Conservation (phyloP, 2,888 invertebrate species). For the Pollenia labialis region DNA sequence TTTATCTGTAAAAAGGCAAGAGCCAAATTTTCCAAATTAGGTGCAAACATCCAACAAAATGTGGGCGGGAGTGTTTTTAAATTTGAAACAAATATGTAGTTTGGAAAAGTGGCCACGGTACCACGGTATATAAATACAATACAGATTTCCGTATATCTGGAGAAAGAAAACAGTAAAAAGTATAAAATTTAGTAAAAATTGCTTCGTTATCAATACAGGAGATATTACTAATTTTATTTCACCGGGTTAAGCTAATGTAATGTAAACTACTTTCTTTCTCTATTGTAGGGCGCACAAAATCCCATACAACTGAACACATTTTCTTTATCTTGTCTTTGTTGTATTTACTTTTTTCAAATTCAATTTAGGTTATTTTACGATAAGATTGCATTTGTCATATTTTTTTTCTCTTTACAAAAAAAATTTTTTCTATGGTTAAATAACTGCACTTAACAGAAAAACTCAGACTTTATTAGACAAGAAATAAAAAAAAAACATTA, state of each 20-base stretch:
- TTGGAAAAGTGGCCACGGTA: no score
- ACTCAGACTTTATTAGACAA: conserved; percentile 11
- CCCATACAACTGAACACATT: neutral
- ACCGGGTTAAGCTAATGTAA: neutral
- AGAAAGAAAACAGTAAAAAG: no score
- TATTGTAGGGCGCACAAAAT: neutral
- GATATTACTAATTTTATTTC: no score
- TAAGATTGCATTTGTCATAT: conserved; percentile 65
- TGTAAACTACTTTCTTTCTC: neutral
- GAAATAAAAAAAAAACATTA: conserved; percentile 3
- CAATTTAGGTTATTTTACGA: conserved; percentile 46
- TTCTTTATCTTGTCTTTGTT: conserved; percentile 24
- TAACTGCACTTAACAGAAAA: conserved; percentile 42
- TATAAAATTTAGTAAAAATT: no score
- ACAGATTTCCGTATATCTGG: no score
- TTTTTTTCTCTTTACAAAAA: conserved; percentile 12
- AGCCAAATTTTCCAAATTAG: no score
- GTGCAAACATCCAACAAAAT: no score
- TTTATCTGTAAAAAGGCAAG: no score
- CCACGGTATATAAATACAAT: no score
- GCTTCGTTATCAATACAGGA: no score
- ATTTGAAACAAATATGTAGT: no score
- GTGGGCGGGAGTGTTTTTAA: no score
- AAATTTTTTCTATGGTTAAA: conserved; percentile 23
- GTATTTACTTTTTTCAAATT: conserved; percentile 28